A percentile compares a stretch with the other conserved stretches of the same genome.
Evolutionary conservation across 2,888 invertebrate genomes (phyloP).

Genomic region (Gandaritis pyraliata): DNA sequence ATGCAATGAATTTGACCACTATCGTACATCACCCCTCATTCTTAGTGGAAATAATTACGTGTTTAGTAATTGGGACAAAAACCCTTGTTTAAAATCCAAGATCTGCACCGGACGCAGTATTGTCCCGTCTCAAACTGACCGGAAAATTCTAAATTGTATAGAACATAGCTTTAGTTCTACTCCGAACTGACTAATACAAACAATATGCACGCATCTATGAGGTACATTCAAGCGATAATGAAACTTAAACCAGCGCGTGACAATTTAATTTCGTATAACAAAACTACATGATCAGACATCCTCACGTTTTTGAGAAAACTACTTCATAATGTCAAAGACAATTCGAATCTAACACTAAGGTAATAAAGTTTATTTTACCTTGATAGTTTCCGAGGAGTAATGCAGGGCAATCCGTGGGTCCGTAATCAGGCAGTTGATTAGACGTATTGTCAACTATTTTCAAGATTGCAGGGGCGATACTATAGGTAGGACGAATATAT

Average conservation of each 20-base stretch:
- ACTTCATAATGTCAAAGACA: background rate
- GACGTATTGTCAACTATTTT: slow-evolving; percentile 59
- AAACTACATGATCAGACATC: background rate
- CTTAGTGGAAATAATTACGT: slow-evolving; percentile 77
- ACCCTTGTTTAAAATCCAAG: slow-evolving; percentile 77
- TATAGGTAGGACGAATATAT: slow-evolving; percentile 17
- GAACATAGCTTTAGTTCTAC: background rate
- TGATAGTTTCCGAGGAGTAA: background rate
- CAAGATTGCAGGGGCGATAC: slow-evolving; percentile 42
- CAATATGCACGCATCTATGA: background rate
- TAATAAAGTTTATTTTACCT: background rate
- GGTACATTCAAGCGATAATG: background rate
- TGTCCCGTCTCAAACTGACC: slow-evolving; percentile 67
- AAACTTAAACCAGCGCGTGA: background rate
- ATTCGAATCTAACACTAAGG: background rate
- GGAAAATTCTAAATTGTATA: slow-evolving; percentile 71
- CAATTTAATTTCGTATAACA: background rate
- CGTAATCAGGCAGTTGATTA: slow-evolving; percentile 54
- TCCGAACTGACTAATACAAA: background rate
- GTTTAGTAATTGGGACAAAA: slow-evolving; percentile 76
- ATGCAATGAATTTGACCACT: slow-evolving; percentile 12
- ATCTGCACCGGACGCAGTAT: slow-evolving; percentile 72
- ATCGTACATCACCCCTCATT: slow-evolving; percentile 41
- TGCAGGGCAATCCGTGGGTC: slow-evolving; percentile 22
- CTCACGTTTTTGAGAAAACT: background rate